Percentiles rank a stretch among this genome's conserved stretches.
These are phyloP conservation scores for Isurus oxyrinchus DNA, from an alignment of 2,113 vertebrate species.

Conservation along the genomic window DNA sequence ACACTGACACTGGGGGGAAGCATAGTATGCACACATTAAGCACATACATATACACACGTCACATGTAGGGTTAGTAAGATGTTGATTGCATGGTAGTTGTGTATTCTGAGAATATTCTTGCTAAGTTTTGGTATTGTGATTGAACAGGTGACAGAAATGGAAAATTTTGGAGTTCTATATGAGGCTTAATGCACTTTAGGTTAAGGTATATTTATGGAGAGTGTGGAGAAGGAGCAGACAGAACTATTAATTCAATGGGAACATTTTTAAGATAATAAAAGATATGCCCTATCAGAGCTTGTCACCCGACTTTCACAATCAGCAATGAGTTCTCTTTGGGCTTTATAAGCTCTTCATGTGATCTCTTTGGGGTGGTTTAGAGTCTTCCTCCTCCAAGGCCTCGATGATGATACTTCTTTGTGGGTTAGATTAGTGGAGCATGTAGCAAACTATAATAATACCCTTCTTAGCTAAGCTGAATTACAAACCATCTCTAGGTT, in stretches of 20 bases:
- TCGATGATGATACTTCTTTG: not conserved
- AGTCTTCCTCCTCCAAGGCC: not conserved
- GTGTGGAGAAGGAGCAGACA: not conserved
- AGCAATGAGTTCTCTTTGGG: not conserved
- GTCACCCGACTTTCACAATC: not conserved
- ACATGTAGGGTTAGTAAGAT: not conserved
- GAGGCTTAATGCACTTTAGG: not conserved
- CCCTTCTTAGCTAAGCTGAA: not conserved
- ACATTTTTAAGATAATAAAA: not conserved
- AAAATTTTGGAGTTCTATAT: not conserved
- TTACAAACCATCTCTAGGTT: not conserved
- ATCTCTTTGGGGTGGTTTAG: not conserved
- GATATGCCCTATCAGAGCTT: not conserved
- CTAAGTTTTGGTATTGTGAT: not conserved
- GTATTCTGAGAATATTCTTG: not conserved
- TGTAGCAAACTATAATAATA: not conserved
- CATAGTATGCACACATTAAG: not conserved
- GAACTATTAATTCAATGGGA: not conserved
- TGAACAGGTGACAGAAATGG: not conserved
- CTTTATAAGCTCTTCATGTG: not conserved
- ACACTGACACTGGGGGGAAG: not conserved
- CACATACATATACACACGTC: not conserved
- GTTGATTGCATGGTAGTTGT: not conserved
- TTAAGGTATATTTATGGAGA: not conserved
- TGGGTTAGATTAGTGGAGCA: not conserved